Conservation (phyloP, 64 coral and sea anemone genomes). For the Montipora capricornis region DNA sequence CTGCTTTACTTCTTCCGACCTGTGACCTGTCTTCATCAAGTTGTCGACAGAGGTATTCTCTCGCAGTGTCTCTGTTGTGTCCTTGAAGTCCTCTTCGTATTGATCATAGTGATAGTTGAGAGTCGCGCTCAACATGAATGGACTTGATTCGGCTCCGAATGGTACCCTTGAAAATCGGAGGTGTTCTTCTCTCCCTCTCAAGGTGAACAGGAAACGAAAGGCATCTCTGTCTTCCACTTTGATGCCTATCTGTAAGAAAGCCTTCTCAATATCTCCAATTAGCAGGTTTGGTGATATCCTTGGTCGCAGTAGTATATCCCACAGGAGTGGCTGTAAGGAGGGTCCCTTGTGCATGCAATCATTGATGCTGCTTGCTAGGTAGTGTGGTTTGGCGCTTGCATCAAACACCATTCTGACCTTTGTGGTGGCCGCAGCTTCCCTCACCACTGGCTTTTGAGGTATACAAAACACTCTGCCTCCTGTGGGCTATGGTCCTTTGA, state of each 20-base stretch:
- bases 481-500: slow-evolving; percentile 22
- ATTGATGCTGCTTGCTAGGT: neutral
- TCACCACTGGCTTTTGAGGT: slow-evolving; percentile 63
- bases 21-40: no score
- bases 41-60: no score
- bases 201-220: slow-evolving; percentile 14
- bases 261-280: slow-evolving; percentile 13
- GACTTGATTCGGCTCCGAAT: neutral
- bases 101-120: slow-evolving; percentile 3
- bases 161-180: neutral
- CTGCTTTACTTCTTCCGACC: no score
- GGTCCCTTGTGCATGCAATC: slow-evolving; percentile 37
- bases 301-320: neutral
- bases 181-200: no score
- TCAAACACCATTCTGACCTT: slow-evolving; percentile 60
- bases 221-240: slow-evolving; percentile 4
- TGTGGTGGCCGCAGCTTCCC: slow-evolving; percentile 26
- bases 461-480: slow-evolving; percentile 14
- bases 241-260: slow-evolving; percentile 20
- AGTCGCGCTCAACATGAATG: slow-evolving; percentile 10
- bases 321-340: slow-evolving; percentile 23
- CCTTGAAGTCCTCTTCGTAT: neutral
- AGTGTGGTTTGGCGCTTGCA: neutral
- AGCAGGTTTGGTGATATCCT: slow-evolving; percentile 3
- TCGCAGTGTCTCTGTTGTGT: no score